Evolutionary conservation across 2,888 invertebrate genomes (phyloP).

Genomic region (Hetaerina titia): DNA sequence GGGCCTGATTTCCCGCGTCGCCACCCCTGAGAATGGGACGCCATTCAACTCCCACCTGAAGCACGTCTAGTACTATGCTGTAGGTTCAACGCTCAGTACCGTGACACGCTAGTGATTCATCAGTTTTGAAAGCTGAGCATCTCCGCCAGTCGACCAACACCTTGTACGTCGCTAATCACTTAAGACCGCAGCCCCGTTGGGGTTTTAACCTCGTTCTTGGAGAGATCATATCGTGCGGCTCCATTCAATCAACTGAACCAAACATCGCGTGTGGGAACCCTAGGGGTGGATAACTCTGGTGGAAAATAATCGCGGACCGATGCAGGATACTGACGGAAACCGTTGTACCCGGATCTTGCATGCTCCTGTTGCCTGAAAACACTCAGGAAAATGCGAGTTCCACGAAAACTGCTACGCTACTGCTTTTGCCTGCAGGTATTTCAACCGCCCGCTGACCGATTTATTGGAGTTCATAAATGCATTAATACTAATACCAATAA

Average conservation of each 20-base stretch:
- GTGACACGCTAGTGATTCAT: background rate
- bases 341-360: background rate
- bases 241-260: background rate
- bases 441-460: background rate
- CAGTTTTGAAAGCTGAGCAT: background rate
- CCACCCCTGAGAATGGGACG: background rate
- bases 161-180: slow-evolving; percentile 25
- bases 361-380: background rate
- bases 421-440: background rate
- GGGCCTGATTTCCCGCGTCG: slow-evolving; percentile 7
- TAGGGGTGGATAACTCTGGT: background rate
- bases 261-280: background rate
- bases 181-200: background rate
- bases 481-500: no score
- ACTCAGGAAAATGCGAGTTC: background rate
- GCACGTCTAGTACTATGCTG: background rate
- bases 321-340: background rate
- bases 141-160: background rate
- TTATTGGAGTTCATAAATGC: no score
- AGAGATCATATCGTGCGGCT: background rate
- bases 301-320: background rate
- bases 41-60: background rate
- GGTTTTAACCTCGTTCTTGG: background rate
- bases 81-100: background rate
- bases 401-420: background rate